phyloP scores from a whole-genome alignment of 1,140 invertebrate species.

The Paracyclopina nana region DNA sequence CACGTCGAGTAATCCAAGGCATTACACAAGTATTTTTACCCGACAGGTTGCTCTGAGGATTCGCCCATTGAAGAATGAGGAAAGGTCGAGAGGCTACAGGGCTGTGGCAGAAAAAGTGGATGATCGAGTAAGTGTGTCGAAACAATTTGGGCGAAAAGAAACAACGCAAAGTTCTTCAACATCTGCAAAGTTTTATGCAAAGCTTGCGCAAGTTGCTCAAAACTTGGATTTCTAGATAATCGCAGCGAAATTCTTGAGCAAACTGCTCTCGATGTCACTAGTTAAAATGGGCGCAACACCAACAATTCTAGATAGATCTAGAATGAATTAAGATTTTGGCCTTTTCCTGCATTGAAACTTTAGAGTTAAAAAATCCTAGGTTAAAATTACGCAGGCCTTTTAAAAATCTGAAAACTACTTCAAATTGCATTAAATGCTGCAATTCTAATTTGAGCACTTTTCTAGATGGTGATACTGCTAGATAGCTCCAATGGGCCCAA shows the following conservation, averaged over 20 bases:
- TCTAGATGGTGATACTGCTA: conserved; percentile 9
- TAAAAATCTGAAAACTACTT: conserved; percentile 14
- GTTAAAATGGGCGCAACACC: too few species aligned
- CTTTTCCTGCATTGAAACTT: too few species aligned
- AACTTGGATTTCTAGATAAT: conserved; percentile 40
- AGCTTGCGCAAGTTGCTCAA: conserved; percentile 59
- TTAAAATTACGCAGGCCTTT: conserved; percentile 26
- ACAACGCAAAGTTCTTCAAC: background rate
- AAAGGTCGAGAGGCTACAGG: conserved; percentile 28
- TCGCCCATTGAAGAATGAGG: conserved; percentile 31
- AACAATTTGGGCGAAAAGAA: background rate
- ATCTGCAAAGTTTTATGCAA: conserved; percentile 12
- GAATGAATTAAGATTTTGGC: too few species aligned
- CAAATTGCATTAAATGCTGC: conserved; percentile 1
- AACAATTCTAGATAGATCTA: too few species aligned
- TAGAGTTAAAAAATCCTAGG: too few species aligned
- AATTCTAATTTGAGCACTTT: background rate
- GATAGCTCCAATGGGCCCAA: background rate
- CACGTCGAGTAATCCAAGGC: too few species aligned
- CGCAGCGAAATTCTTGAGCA: background rate
- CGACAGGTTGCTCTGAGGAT: conserved; percentile 34
- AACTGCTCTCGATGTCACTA: too few species aligned
- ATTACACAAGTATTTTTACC: too few species aligned
- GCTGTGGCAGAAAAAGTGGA: conserved; percentile 31
- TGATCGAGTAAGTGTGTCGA: conserved; percentile 22